These are phyloP conservation scores for Bubo bubo DNA, from an alignment of 2,113 vertebrate species.

Conservation along the genomic window DNA sequence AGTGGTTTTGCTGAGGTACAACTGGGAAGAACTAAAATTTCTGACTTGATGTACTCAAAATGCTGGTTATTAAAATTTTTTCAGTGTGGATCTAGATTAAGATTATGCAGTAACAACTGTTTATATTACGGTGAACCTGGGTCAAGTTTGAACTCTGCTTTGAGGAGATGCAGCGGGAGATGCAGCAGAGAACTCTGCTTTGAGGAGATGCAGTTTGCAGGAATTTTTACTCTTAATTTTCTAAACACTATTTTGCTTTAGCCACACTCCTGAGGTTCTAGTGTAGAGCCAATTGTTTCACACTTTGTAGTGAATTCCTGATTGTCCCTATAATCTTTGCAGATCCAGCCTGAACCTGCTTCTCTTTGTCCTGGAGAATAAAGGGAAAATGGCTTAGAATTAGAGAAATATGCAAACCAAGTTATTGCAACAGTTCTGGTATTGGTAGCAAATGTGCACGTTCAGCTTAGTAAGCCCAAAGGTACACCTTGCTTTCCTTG, in stretches of 20 bases:
- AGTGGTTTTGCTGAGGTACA: background rate
- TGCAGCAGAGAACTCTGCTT: background rate
- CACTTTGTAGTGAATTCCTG: background rate
- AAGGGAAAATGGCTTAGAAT: background rate
- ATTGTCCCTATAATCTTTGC: background rate
- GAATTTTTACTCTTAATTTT: background rate
- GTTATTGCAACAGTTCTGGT: background rate
- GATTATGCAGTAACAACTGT: background rate
- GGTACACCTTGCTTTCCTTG: background rate
- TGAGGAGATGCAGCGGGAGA: background rate
- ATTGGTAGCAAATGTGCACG: background rate
- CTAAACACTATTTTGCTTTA: background rate
- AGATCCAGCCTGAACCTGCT: background rate
- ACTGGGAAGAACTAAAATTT: background rate
- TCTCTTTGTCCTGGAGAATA: background rate
- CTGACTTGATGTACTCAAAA: background rate
- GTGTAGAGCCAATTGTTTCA: background rate
- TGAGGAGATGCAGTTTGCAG: background rate
- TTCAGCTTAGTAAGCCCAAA: background rate
- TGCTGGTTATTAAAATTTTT: background rate
- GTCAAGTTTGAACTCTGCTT: background rate
- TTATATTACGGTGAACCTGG: background rate
- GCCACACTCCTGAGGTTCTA: background rate
- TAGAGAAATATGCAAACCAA: background rate
- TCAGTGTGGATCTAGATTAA: background rate